These are phyloP conservation scores for Cydia pomonella DNA, from an alignment of 1,140 invertebrate genomes.

Conservation along the genomic window DNA sequence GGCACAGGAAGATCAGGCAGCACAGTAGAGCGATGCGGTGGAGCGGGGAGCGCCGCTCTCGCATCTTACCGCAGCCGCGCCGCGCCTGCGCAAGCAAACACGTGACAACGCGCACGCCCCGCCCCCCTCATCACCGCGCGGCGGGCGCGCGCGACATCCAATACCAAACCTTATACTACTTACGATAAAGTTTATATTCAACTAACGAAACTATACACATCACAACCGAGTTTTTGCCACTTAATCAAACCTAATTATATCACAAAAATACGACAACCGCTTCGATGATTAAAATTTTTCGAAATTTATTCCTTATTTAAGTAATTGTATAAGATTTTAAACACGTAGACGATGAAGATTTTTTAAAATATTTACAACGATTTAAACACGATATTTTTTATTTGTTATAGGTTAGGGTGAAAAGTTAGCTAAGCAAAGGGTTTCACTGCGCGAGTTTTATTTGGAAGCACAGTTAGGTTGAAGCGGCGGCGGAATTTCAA, in stretches of 20 bases:
- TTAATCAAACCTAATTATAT: constrained; percentile 55
- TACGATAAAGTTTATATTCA: constrained; percentile 48
- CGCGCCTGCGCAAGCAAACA: constrained; percentile 74
- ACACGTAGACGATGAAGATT: constrained; percentile 69
- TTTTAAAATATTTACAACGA: constrained; percentile 67
- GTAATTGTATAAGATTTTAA: constrained; percentile 33
- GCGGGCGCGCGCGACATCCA: constrained; percentile 47
- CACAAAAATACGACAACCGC: constrained; percentile 80
- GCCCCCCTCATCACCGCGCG: constrained; percentile 62
- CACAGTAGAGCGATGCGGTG: constrained; percentile 68
- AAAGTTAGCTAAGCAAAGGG: constrained; percentile 36
- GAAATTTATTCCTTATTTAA: constrained; percentile 48
- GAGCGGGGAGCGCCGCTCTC: constrained; percentile 70
- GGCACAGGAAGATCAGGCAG: constrained; percentile 70
- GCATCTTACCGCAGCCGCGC: constrained; percentile 76
- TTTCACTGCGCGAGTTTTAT: constrained; percentile 60
- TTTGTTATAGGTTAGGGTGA: constrained; percentile 33
- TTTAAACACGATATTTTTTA: constrained; percentile 44
- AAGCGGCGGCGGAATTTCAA: constrained; percentile 53
- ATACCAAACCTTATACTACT: constrained; percentile 44
- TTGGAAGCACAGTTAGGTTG: constrained; percentile 68
- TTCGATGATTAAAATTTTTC: constrained; percentile 76
- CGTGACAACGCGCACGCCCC: constrained; percentile 60
- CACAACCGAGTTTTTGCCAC: constrained; percentile 78
- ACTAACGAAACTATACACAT: constrained; percentile 70